Conservation (phyloP, 2,888 invertebrate species). For the Catocala fraxini region DNA sequence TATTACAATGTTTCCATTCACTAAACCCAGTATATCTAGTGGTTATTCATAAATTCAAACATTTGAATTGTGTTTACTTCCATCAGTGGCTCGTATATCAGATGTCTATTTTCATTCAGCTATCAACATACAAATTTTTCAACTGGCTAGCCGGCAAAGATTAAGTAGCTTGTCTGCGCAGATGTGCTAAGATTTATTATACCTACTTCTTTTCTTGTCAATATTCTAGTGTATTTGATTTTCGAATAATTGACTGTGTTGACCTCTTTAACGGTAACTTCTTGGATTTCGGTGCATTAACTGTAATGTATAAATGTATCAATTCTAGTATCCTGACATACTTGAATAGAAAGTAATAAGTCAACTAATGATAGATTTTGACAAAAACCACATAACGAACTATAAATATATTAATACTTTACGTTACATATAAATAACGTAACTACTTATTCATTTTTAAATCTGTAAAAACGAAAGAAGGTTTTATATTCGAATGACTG, state of each 20-base stretch:
- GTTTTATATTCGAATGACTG: no score
- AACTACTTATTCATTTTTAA: no score
- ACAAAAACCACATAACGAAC: no score
- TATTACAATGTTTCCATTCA: slow-evolving; percentile 80
- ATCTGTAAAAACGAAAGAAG: no score
- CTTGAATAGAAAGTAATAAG: no score
- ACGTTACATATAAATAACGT: no score
- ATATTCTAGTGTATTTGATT: neutral
- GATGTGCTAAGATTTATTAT: slow-evolving; percentile 12
- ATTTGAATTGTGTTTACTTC: slow-evolving; percentile 70
- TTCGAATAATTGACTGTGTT: neutral
- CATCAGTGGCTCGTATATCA: slow-evolving; percentile 66
- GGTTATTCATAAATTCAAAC: slow-evolving; percentile 75
- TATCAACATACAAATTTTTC: slow-evolving; percentile 67
- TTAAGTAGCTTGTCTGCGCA: slow-evolving; percentile 29
- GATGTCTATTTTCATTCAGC: slow-evolving; percentile 71
- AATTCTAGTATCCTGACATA: no score
- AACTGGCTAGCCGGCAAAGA: slow-evolving; percentile 53
- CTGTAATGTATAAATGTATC: no score
- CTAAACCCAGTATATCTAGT: slow-evolving; percentile 59
- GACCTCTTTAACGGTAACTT: no score
- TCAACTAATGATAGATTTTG: no score
- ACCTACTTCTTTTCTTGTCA: neutral
- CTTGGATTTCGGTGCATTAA: no score
- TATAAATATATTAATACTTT: no score